Evolutionary conservation across 2,797 vertebrate species (phyloP).

Genomic region (Propithecus deckenii): DNA sequence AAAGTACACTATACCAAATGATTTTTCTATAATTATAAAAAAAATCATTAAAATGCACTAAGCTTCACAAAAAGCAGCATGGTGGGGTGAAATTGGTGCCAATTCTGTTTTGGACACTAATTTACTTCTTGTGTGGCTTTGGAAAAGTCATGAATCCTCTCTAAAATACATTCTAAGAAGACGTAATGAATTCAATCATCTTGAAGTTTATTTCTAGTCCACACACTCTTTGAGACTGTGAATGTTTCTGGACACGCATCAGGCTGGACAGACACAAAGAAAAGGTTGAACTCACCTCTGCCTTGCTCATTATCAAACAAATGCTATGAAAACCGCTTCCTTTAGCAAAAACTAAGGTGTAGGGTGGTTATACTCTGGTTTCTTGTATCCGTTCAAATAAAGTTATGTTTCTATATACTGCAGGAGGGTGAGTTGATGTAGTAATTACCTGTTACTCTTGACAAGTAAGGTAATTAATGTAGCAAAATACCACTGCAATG

Average conservation of each 20-base stretch:
- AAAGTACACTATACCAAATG: not conserved
- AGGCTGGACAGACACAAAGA: not conserved
- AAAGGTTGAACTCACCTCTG: not conserved
- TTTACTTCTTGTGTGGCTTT: not conserved
- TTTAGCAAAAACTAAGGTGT: slow-evolving; percentile 51
- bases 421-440: slow-evolving; percentile 85
- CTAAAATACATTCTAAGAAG: not conserved
- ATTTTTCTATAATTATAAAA: not conserved
- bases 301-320: not conserved
- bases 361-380: slow-evolving; percentile 46
- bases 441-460: slow-evolving; percentile 87
- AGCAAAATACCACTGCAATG: slow-evolving; percentile 85
- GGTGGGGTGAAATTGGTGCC: not conserved
- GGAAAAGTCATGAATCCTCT: not conserved
- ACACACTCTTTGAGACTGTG: no score
- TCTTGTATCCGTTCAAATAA: slow-evolving; percentile 75
- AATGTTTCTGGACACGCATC: not conserved
- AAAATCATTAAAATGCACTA: slow-evolving; percentile 12
- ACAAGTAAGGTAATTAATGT: slow-evolving; percentile 87
- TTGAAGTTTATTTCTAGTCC: not conserved
- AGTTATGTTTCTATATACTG: slow-evolving; percentile 75
- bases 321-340: not conserved
- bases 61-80: not conserved
- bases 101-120: not conserved
- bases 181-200: not conserved